phyloP scores from a whole-genome alignment of 2,888 invertebrate species.

The Exephanes ischioxanthus region DNA sequence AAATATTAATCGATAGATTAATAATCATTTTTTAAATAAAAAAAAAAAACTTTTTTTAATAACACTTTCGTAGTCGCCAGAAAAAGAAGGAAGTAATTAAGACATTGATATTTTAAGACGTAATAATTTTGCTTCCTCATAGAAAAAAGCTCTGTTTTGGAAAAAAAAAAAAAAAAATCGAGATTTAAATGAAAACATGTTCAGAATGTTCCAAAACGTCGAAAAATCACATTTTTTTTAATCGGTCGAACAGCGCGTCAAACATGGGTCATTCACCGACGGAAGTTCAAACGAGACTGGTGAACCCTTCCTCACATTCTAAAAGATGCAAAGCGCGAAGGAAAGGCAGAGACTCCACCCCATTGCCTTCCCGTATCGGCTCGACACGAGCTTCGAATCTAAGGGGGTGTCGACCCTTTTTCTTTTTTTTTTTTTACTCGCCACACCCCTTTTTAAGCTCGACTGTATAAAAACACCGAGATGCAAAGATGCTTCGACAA shows the following conservation, averaged over 20 bases:
- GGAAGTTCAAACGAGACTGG: slow-evolving; percentile 71
- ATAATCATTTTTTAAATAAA: background rate
- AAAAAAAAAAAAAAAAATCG: no score
- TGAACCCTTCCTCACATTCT: slow-evolving; percentile 74
- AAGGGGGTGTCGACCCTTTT: slow-evolving; percentile 66
- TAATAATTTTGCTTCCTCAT: no score
- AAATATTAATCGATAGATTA: background rate
- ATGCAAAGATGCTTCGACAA: background rate
- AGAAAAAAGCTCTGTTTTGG: no score
- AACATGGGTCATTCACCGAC: slow-evolving; percentile 21
- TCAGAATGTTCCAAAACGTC: no score
- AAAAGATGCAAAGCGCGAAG: slow-evolving; percentile 80
- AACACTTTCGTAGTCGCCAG: background rate
- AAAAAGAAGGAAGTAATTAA: background rate
- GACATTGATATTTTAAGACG: background rate
- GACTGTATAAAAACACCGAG: background rate
- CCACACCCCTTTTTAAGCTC: slow-evolving; percentile 61
- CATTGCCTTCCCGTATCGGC: slow-evolving; percentile 27
- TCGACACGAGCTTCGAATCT: slow-evolving; percentile 56
- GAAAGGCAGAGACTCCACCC: slow-evolving; percentile 79
- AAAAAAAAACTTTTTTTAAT: background rate
- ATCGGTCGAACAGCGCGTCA: background rate
- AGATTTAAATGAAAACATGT: no score
- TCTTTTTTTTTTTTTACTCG: slow-evolving; percentile 40
- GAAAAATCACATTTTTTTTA: no score